Conservation (phyloP, 2,888 invertebrate species). For the Spodoptera picta region DNA sequence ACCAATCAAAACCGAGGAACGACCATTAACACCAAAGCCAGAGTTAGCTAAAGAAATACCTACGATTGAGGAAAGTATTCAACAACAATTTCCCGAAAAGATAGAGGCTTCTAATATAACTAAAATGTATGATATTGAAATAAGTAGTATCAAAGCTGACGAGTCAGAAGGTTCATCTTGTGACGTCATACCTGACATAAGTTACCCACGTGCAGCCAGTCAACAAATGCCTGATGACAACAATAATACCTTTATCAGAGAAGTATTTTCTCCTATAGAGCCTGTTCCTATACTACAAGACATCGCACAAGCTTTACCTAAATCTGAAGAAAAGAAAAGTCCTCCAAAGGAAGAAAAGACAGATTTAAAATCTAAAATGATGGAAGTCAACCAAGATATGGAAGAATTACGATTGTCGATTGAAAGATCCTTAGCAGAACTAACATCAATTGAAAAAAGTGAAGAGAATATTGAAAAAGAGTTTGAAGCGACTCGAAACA, state of each 20-base stretch:
- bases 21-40: slow-evolving; percentile 22
- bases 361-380: slow-evolving; percentile 81
- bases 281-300: slow-evolving; percentile 62
- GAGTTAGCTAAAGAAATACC: slow-evolving; percentile 18
- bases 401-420: slow-evolving; percentile 81
- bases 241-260: slow-evolving; percentile 77
- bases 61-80: slow-evolving; percentile 19
- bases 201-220: slow-evolving; percentile 75
- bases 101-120: slow-evolving; percentile 42
- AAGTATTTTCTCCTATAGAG: slow-evolving; percentile 66
- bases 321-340: slow-evolving; percentile 8
- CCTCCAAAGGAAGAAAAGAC: slow-evolving; percentile 69
- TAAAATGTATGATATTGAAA: slow-evolving; percentile 58
- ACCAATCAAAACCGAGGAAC: not conserved
- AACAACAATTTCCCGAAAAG: slow-evolving; percentile 30
- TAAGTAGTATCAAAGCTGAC: slow-evolving; percentile 61
- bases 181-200: slow-evolving; percentile 75
- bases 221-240: slow-evolving; percentile 71
- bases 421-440: slow-evolving; percentile 81
- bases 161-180: slow-evolving; percentile 63
- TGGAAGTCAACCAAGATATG: slow-evolving; percentile 84
- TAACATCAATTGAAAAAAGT: slow-evolving; percentile 74
- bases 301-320: slow-evolving; percentile 10
- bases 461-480: slow-evolving; percentile 68
- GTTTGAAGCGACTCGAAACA: slow-evolving; percentile 46